Percentiles rank a stretch among this genome's conserved stretches.
These are phyloP conservation scores for Spinus olivaceus DNA, from an alignment of 2,797 vertebrate species.

Conservation along the genomic window DNA sequence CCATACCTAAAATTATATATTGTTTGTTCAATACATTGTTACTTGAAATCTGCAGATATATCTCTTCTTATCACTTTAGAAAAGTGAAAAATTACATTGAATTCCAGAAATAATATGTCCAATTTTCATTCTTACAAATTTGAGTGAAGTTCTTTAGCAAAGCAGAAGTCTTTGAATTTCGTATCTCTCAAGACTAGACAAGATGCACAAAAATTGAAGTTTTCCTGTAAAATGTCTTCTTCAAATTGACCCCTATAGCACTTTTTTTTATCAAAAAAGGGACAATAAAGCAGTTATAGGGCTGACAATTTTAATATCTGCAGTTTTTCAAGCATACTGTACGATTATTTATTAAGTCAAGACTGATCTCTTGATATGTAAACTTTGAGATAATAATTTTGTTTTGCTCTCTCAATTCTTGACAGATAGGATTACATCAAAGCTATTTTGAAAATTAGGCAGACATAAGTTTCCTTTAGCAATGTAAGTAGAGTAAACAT, in stretches of 20 bases:
- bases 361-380: not conserved
- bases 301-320: not conserved
- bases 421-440: not conserved
- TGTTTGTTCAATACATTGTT: not conserved
- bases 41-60: not conserved
- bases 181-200: not conserved
- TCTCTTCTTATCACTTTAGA: not conserved
- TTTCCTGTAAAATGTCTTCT: not conserved
- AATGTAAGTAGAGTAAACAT: conserved; percentile 9
- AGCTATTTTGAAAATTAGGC: conserved; percentile 10
- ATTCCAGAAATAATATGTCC: not conserved
- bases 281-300: not conserved
- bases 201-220: not conserved
- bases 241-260: not conserved
- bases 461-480: conserved; percentile 20
- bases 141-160: not conserved
- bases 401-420: not conserved
- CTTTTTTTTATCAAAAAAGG: not conserved
- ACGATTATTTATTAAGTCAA: not conserved
- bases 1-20: not conserved
- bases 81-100: not conserved
- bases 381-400: not conserved
- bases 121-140: not conserved
- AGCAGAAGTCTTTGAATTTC: not conserved
- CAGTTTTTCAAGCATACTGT: not conserved